Evolutionary conservation across 2,888 invertebrate genomes (phyloP).

Genomic region (Teleiodes luculella): DNA sequence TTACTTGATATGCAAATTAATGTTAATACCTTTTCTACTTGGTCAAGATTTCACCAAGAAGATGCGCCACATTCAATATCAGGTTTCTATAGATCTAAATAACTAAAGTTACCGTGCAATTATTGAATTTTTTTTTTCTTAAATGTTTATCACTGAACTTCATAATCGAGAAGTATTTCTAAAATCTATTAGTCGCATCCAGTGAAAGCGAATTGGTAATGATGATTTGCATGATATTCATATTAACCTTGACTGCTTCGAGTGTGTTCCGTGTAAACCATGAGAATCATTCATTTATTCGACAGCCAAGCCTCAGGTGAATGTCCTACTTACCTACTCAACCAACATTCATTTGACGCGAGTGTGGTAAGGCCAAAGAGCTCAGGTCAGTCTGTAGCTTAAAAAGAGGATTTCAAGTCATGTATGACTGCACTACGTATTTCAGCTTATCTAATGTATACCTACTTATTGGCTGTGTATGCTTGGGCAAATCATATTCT

Average conservation of each 20-base stretch:
- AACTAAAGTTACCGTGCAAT: too few species aligned
- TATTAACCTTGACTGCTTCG: slow-evolving; percentile 14
- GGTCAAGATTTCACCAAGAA: slow-evolving; percentile 9
- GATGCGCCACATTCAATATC: slow-evolving; percentile 1
- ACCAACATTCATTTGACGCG: neutral
- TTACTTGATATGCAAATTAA: slow-evolving; percentile 2
- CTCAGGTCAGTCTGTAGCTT: too few species aligned
- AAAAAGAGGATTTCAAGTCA: too few species aligned
- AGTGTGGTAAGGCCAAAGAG: slow-evolving; percentile 1
- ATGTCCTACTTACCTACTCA: slow-evolving; percentile 18
- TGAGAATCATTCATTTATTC: slow-evolving; percentile 7
- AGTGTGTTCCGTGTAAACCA: neutral
- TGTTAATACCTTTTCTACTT: neutral
- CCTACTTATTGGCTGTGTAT: too few species aligned
- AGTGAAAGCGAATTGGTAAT: slow-evolving; percentile 14
- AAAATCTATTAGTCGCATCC: neutral
- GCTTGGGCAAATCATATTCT: too few species aligned
- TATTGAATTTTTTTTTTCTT: too few species aligned
- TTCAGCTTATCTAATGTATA: too few species aligned
- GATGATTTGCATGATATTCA: slow-evolving; percentile 13
- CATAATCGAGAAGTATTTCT: neutral
- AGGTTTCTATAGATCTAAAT: neutral
- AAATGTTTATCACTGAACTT: slow-evolving; percentile 1
- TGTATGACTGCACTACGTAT: too few species aligned
- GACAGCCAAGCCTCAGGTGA: neutral